Percentiles rank a stretch among this genome's conserved stretches.
phyloP scores from a whole-genome alignment of 2,113 vertebrate species.

The Solenodon paradoxus region DNA sequence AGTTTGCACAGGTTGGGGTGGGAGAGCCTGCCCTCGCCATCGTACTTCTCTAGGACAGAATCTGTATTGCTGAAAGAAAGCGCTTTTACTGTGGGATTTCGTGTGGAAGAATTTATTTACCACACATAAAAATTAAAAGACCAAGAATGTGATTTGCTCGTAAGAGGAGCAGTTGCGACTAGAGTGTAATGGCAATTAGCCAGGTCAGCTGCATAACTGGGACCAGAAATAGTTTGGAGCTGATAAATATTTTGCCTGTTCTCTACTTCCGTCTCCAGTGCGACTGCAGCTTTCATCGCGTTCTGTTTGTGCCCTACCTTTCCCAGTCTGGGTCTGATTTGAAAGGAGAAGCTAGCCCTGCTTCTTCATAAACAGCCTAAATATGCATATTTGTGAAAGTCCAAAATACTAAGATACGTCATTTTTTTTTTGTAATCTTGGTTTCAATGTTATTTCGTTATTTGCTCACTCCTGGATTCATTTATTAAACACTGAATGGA shows the following conservation, averaged over 20 bases:
- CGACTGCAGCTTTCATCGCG: not conserved
- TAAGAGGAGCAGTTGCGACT: not conserved
- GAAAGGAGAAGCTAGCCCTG: not conserved
- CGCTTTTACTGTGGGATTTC: not conserved
- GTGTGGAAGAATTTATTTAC: constrained; percentile 5
- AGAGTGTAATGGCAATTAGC: not conserved
- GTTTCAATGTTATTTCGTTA: not conserved
- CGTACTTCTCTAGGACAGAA: not conserved
- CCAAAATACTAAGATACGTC: too few relatives aligned
- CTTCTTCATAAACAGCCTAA: not conserved
- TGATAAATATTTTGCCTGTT: not conserved
- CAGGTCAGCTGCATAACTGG: not conserved
- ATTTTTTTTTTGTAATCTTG: not conserved
- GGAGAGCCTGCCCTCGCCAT: not conserved
- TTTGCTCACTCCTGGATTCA: not conserved
- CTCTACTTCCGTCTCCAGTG: not conserved
- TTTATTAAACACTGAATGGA: not conserved
- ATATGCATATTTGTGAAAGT: too few relatives aligned
- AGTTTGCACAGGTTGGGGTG: not conserved
- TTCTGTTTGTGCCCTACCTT: not conserved
- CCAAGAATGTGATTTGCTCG: not conserved
- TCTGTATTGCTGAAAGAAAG: not conserved
- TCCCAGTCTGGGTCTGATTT: not conserved
- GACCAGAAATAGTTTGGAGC: not conserved
- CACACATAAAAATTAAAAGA: not conserved